These are phyloP conservation scores for Zoanthus gigantus DNA, from an alignment of 92 coral and sea anemone species.

Conservation along the genomic window DNA sequence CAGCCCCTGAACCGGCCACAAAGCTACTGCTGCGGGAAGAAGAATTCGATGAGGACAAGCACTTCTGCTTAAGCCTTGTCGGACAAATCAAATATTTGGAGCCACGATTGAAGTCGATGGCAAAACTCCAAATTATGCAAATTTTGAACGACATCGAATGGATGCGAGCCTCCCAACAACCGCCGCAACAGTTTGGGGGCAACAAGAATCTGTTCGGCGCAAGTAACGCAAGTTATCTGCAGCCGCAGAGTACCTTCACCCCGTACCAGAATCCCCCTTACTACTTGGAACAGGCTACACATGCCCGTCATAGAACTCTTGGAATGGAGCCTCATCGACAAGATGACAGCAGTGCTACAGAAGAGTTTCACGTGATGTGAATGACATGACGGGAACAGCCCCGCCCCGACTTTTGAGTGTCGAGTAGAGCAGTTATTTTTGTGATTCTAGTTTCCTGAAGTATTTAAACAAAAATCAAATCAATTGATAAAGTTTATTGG, in stretches of 20 bases:
- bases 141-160: conserved; percentile 47
- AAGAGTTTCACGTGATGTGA: conserved; percentile 30
- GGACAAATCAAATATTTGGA: conserved; percentile 29
- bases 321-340: conserved; percentile 35
- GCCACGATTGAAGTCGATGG: conserved; percentile 42
- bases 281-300: conserved; percentile 27
- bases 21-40: conserved; percentile 1
- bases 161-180: conserved; percentile 47
- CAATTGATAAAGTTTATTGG: conserved; percentile 21
- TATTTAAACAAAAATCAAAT: conserved; percentile 20
- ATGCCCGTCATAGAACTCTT: conserved; percentile 34
- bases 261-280: conserved; percentile 29
- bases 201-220: conserved; percentile 15
- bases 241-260: conserved; percentile 17
- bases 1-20: conserved; percentile 19
- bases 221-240: conserved; percentile 36
- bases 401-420: background rate
- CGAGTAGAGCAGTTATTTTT: conserved; percentile 14
- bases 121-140: conserved; percentile 48
- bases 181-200: conserved; percentile 37
- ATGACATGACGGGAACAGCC: conserved; percentile 10
- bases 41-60: conserved; percentile 37
- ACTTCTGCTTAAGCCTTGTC: conserved; percentile 45
- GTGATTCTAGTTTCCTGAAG: conserved; percentile 25
- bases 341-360: conserved; percentile 24